These are phyloP conservation scores for Dolichoris vasculosae DNA, from an alignment of 1,140 invertebrate species.

Conservation along the genomic window DNA sequence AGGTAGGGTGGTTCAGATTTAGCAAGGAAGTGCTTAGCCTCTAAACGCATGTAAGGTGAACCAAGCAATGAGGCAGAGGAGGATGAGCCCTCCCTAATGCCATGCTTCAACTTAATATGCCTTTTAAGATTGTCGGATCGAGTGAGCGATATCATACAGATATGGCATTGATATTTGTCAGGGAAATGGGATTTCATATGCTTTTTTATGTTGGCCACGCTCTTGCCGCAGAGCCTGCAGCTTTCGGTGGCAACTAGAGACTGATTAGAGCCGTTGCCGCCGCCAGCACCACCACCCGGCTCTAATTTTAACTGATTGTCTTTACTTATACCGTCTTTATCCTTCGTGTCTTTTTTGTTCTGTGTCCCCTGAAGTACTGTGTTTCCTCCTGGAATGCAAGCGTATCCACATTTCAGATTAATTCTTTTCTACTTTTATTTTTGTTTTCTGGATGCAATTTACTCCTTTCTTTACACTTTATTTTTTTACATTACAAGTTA, in stretches of 20 bases:
- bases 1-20: conserved; percentile 69
- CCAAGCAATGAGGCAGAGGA: conserved; percentile 55
- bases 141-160: conserved; percentile 74
- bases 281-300: conserved; percentile 14
- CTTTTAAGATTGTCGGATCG: conserved; percentile 74
- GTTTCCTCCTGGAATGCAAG: conserved; percentile 73
- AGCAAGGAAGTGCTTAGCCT: conserved; percentile 70
- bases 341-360: conserved; percentile 48
- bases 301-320: conserved; percentile 70
- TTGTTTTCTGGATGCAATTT: conserved; percentile 53
- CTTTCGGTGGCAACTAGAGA: conserved; percentile 58
- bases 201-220: conserved; percentile 73
- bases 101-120: conserved; percentile 74
- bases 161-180: conserved; percentile 73
- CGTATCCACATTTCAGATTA: conserved; percentile 56
- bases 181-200: conserved; percentile 75
- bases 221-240: conserved; percentile 73
- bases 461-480: conserved; percentile 52
- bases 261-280: conserved; percentile 5
- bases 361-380: conserved; percentile 25
- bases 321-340: conserved; percentile 72
- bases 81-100: conserved; percentile 65
- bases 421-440: conserved; percentile 34
- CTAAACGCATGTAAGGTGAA: conserved; percentile 70
- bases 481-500: conserved; percentile 12